Conservation (phyloP, 2,113 vertebrate genomes). For the Ictalurus furcatus region DNA sequence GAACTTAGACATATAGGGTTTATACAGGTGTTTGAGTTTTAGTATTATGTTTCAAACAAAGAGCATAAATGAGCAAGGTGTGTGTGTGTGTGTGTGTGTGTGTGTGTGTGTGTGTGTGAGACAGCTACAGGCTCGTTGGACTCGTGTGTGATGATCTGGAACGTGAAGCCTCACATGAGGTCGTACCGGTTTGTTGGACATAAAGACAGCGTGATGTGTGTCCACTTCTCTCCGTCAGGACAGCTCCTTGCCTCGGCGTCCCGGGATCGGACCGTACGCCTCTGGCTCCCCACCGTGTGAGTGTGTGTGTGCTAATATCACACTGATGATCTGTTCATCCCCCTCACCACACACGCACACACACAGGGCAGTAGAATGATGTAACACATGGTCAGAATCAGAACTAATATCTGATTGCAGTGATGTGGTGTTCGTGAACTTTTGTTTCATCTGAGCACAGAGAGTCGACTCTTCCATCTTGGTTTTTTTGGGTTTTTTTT, state of each 20-base stretch:
- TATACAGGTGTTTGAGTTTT: neutral
- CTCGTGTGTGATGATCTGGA: conserved; percentile 93
- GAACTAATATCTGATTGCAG: neutral
- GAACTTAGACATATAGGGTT: neutral
- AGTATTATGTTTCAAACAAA: neutral
- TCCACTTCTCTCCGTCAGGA: conserved; percentile 95
- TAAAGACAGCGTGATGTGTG: conserved; percentile 84
- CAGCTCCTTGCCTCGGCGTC: conserved; percentile 92
- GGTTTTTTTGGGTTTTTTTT: too few species aligned
- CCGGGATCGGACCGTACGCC: conserved; percentile 92
- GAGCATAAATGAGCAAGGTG: neutral
- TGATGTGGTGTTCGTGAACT: too few species aligned
- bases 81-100: conserved; percentile 29
- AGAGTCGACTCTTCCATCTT: too few species aligned
- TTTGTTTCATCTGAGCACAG: too few species aligned
- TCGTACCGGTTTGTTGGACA: conserved; percentile 92
- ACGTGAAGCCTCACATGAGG: conserved; percentile 88
- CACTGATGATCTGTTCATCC: neutral
- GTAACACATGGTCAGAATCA: neutral
- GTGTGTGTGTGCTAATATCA: conserved; percentile 50
- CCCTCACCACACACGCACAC: neutral
- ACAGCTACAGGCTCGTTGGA: conserved; percentile 92
- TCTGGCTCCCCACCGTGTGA: conserved; percentile 94
- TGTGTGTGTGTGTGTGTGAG: conserved; percentile 8
- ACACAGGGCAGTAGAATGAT: neutral